These are phyloP conservation scores for Lithophane ornitopus DNA, from an alignment of 2,888 invertebrate genomes.

Conservation along the genomic window DNA sequence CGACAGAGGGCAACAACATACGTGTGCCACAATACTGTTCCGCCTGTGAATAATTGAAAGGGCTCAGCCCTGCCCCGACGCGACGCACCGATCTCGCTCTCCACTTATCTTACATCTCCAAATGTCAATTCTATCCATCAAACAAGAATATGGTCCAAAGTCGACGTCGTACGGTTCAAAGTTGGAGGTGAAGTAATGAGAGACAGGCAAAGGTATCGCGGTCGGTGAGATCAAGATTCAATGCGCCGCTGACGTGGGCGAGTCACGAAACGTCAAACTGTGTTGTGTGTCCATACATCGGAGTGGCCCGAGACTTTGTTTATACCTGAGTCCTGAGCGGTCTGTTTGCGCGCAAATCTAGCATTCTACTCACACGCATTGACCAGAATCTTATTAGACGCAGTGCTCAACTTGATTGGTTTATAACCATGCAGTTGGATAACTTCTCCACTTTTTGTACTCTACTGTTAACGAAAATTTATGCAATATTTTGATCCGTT, in stretches of 20 bases:
- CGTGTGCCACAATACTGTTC: constrained; percentile 76
- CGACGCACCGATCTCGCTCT: constrained; percentile 76
- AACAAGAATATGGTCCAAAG: constrained; percentile 49
- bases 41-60: constrained; percentile 85
- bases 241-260: constrained; percentile 80
- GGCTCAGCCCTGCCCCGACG: constrained; percentile 73
- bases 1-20: constrained; percentile 71
- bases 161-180: constrained; percentile 63
- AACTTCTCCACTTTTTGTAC: constrained; percentile 20
- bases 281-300: constrained; percentile 65
- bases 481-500: constrained; percentile 16
- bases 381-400: constrained; percentile 36
- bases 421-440: constrained; percentile 39
- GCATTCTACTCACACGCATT: constrained; percentile 47
- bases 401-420: constrained; percentile 39
- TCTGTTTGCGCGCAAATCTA: constrained; percentile 37
- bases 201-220: constrained; percentile 66
- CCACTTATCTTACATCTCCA: constrained; percentile 71
- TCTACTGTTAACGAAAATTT: constrained; percentile 7
- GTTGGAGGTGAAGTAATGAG: constrained; percentile 44
- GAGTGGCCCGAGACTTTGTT: constrained; percentile 33
- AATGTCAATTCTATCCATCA: constrained; percentile 54
- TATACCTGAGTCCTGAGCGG: constrained; percentile 26
- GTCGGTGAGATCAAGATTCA: constrained; percentile 81
- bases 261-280: constrained; percentile 81